These are phyloP conservation scores for Anadara kagoshimensis DNA, from an alignment of 1,140 invertebrate species.

Conservation along the genomic window DNA sequence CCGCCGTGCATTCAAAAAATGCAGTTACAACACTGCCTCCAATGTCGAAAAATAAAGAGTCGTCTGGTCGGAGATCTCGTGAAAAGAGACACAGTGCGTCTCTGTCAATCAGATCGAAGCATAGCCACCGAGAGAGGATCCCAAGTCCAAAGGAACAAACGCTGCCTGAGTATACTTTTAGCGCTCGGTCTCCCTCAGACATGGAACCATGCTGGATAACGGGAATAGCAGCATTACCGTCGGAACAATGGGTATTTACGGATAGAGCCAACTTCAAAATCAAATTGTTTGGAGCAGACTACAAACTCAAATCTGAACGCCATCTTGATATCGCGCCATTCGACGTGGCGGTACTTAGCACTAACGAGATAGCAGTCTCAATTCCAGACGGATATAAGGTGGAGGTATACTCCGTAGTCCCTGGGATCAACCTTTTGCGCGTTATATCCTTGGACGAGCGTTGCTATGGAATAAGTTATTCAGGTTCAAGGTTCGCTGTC, in stretches of 20 bases:
- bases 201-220: slow-evolving; percentile 27
- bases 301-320: slow-evolving; percentile 25
- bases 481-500: slow-evolving; percentile 17
- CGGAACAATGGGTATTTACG: slow-evolving; percentile 17
- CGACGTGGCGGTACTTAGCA: slow-evolving; percentile 13
- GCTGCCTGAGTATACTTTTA: not conserved
- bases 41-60: not conserved
- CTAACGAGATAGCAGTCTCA: slow-evolving; percentile 15
- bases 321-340: slow-evolving; percentile 20
- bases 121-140: not conserved
- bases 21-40: no score
- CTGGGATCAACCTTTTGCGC: not conserved
- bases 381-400: slow-evolving; percentile 17
- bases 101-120: no score
- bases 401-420: not conserved
- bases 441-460: slow-evolving; percentile 2
- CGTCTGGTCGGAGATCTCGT: not conserved
- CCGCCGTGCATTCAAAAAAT: no score
- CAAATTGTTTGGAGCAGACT: slow-evolving; percentile 22
- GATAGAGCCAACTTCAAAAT: slow-evolving; percentile 39
- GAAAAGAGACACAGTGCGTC: not conserved
- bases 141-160: not conserved
- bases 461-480: slow-evolving; percentile 28
- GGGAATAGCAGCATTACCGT: slow-evolving; percentile 18
- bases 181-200: slow-evolving; percentile 20